Conservation (phyloP, 30 jellyfish, hydroid and myxozoan genomes). For the Chironex yamaguchii region DNA sequence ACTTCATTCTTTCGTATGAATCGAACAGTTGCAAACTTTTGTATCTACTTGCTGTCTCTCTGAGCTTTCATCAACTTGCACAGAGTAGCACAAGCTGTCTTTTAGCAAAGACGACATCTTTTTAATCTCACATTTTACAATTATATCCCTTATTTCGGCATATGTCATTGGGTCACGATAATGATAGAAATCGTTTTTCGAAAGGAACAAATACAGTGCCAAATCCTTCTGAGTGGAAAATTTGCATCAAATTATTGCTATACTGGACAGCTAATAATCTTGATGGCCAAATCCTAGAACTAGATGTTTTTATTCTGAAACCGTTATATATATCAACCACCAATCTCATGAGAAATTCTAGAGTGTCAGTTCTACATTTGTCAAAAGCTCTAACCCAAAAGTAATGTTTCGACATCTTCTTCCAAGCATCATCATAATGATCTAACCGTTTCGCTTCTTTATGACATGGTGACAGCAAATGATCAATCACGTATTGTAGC, state of each 20-base stretch:
- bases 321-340: conserved; percentile 47
- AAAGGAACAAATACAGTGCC: conserved; percentile 29
- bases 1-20: conserved; percentile 48
- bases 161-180: conserved; percentile 51
- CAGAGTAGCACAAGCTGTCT: conserved; percentile 36
- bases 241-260: conserved; percentile 46
- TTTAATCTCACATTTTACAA: conserved; percentile 32
- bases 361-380: conserved; percentile 9
- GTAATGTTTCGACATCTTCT: conserved; percentile 31
- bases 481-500: conserved; percentile 52
- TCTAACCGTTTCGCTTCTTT: conserved; percentile 32
- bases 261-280: conserved; percentile 28
- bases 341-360: conserved; percentile 14
- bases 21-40: conserved; percentile 22
- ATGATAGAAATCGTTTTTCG: conserved; percentile 21
- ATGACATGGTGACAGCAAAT: conserved; percentile 19
- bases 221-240: conserved; percentile 32
- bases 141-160: conserved; percentile 43
- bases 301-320: conserved; percentile 15
- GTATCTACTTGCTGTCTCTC: conserved; percentile 52
- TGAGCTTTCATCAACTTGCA: conserved; percentile 52
- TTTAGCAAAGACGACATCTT: conserved; percentile 3
- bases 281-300: conserved; percentile 69
- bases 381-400: conserved; percentile 18
- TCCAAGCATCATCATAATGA: no score